phyloP scores from a whole-genome alignment of 1,140 invertebrate genomes.

The Cotesia typhae region DNA sequence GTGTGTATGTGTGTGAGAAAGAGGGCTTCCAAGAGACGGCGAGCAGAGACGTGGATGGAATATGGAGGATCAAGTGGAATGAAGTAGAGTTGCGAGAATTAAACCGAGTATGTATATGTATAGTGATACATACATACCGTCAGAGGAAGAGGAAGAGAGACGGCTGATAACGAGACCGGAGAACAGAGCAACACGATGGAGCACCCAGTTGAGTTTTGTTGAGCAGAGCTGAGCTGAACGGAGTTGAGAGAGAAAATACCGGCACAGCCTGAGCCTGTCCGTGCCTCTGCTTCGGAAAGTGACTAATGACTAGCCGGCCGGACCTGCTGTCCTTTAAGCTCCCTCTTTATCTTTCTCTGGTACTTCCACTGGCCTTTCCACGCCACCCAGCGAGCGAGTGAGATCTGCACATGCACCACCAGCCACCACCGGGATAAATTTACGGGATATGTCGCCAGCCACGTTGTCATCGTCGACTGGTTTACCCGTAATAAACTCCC shows the following conservation, averaged over 20 bases:
- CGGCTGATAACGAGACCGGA: not conserved
- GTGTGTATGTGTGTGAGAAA: constrained; percentile 41
- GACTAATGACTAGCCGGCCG: constrained; percentile 65
- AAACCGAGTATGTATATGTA: too few relatives aligned
- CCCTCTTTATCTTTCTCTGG: constrained; percentile 49
- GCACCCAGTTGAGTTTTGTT: too few relatives aligned
- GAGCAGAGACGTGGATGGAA: constrained; percentile 33
- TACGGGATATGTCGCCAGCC: constrained; percentile 11
- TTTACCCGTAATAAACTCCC: constrained; percentile 8
- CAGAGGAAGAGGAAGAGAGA: not conserved
- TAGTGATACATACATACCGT: constrained; percentile 12
- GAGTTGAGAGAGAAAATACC: constrained; percentile 48
- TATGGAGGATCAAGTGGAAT: constrained; percentile 32
- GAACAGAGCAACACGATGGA: not conserved
- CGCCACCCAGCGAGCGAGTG: constrained; percentile 21
- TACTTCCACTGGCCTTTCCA: constrained; percentile 32
- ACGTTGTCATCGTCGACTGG: constrained; percentile 19
- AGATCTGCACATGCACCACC: constrained; percentile 3
- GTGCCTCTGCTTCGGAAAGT: constrained; percentile 66
- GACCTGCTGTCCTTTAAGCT: constrained; percentile 59
- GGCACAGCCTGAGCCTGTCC: constrained; percentile 62
- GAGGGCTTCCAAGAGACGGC: constrained; percentile 35
- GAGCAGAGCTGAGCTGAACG: not conserved
- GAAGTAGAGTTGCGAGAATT: not conserved
- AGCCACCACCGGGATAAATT: not conserved